phyloP scores from a whole-genome alignment of 2,888 invertebrate genomes.

The Diarsia dahlii region DNA sequence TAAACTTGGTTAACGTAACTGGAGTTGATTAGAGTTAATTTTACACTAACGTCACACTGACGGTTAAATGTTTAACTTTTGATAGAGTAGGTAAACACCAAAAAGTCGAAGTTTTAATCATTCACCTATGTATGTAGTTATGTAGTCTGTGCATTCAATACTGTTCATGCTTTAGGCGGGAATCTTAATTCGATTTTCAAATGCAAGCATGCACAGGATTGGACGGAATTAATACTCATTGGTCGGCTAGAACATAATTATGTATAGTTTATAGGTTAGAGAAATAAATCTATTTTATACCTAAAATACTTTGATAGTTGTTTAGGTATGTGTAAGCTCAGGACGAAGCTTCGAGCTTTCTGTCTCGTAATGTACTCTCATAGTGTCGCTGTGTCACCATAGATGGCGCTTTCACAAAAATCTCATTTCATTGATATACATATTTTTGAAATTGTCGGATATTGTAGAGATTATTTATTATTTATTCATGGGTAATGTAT shows the following conservation, averaged over 20 bases:
- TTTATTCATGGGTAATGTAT: constrained; percentile 49
- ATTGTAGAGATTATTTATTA: constrained; percentile 51
- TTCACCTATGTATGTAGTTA: background rate
- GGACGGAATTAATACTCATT: constrained; percentile 79
- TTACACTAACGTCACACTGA: background rate
- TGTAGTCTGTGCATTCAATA: constrained; percentile 31
- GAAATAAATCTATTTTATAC: constrained; percentile 89
- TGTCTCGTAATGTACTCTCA: constrained; percentile 68
- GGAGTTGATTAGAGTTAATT: constrained; percentile 20
- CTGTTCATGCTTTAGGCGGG: constrained; percentile 23
- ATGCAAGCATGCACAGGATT: constrained; percentile 46
- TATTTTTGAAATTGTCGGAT: constrained; percentile 62
- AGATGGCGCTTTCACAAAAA: constrained; percentile 75
- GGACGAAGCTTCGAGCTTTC: constrained; percentile 78
- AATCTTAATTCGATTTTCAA: constrained; percentile 25
- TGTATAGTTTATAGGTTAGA: constrained; percentile 84
- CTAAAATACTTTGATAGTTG: constrained; percentile 68
- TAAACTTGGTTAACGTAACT: background rate
- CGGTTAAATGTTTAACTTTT: background rate
- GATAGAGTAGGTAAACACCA: background rate
- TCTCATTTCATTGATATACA: constrained; percentile 62
- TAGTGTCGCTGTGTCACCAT: constrained; percentile 75
- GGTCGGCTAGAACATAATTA: constrained; percentile 70
- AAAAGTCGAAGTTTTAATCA: constrained; percentile 9
- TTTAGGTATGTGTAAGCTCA: constrained; percentile 76